Evolutionary conservation across 92 coral and sea anemone genomes (phyloP).

Genomic region (Porites lobata): DNA sequence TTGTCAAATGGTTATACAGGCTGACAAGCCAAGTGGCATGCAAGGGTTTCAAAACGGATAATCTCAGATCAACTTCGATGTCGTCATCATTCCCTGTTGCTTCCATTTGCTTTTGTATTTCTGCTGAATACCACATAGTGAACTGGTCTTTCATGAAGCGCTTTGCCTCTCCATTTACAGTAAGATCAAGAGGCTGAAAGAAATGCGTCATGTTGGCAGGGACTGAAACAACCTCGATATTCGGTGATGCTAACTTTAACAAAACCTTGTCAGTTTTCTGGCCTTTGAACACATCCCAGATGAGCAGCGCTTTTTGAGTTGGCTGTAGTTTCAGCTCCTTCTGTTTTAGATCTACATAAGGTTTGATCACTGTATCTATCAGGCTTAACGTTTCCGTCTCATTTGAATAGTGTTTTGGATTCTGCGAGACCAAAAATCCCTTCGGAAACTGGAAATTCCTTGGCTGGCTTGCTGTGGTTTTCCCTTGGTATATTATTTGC

Average conservation of each 20-base stretch:
- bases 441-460: slow-evolving; percentile 55
- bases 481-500: slow-evolving; percentile 69
- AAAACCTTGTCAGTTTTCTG: slow-evolving; percentile 54
- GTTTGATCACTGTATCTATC: slow-evolving; percentile 62
- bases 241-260: slow-evolving; percentile 59
- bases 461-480: slow-evolving; percentile 54
- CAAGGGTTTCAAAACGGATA: slow-evolving; percentile 55
- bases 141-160: slow-evolving; percentile 64
- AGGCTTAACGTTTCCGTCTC: slow-evolving; percentile 44
- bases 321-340: slow-evolving; percentile 55
- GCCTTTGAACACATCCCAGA: slow-evolving; percentile 72
- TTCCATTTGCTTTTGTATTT: slow-evolving; percentile 36
- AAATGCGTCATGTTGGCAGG: slow-evolving; percentile 72
- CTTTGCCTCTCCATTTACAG: slow-evolving; percentile 62
- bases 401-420: slow-evolving; percentile 59
- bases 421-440: slow-evolving; percentile 54
- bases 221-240: slow-evolving; percentile 52
- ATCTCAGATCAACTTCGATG: slow-evolving; percentile 53
- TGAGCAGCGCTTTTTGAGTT: slow-evolving; percentile 61
- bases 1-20: slow-evolving; percentile 57
- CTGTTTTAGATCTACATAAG: slow-evolving; percentile 37
- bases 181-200: slow-evolving; percentile 68
- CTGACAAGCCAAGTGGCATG: slow-evolving; percentile 60
- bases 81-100: neutral
- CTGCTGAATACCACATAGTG: slow-evolving; percentile 62